Percentiles rank a stretch among this genome's conserved stretches.
Evolutionary conservation across 1,140 invertebrate species (phyloP).

Genomic region (Helicorthomorpha holstii): DNA sequence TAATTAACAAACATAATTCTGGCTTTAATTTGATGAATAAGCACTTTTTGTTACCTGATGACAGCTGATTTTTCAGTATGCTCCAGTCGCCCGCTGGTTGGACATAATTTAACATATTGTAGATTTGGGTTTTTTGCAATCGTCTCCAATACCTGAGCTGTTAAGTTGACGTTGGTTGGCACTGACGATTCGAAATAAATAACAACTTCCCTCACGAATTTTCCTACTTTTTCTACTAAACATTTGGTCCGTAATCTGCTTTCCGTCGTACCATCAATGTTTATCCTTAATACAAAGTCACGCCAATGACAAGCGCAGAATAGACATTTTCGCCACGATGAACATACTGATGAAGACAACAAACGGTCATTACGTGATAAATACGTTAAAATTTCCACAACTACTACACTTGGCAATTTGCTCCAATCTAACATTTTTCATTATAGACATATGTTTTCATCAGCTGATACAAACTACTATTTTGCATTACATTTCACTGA

Average conservation of each 20-base stretch:
- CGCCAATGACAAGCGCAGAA: constrained; percentile 26
- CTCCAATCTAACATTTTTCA: constrained; percentile 10
- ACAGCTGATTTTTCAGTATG: not conserved
- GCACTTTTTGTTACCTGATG: too few species aligned
- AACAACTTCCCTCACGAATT: constrained; percentile 21
- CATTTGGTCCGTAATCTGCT: constrained; percentile 17
- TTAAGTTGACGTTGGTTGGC: constrained; percentile 16
- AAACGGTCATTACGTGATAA: constrained; percentile 23
- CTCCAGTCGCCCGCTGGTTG: constrained; percentile 1
- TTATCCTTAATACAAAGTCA: constrained; percentile 19
- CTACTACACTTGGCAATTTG: constrained; percentile 24
- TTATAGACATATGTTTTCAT: too few species aligned
- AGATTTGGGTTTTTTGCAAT: not conserved
- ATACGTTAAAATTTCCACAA: constrained; percentile 26
- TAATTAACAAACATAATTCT: too few species aligned
- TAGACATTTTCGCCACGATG: constrained; percentile 25
- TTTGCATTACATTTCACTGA: too few species aligned
- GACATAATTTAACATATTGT: not conserved
- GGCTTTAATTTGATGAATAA: too few species aligned
- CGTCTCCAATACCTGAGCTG: not conserved
- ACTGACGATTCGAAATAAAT: constrained; percentile 22
- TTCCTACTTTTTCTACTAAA: constrained; percentile 21
- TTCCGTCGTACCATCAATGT: constrained; percentile 10
- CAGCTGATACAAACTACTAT: too few species aligned
- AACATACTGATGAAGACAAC: constrained; percentile 22